Percentiles rank a stretch among this genome's conserved stretches.
phyloP scores from a whole-genome alignment of 2,113 vertebrate species.

The Tragulus kanchil region DNA sequence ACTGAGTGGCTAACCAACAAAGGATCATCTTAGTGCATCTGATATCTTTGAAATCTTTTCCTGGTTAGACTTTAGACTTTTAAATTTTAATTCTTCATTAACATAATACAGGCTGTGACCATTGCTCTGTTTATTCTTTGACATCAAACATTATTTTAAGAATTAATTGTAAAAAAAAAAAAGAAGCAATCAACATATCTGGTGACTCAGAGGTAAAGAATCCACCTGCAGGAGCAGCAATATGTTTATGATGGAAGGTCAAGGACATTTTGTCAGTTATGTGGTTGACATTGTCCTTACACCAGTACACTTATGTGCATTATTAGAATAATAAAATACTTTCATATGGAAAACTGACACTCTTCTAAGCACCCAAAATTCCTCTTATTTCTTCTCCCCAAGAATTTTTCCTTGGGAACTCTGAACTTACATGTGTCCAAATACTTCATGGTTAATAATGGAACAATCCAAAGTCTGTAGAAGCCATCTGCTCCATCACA shows the following conservation, averaged over 20 bases:
- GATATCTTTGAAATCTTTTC: neutral
- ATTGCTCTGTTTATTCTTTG: neutral
- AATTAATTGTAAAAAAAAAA: neutral
- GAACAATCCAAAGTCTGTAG: neutral
- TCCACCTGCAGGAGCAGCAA: no score
- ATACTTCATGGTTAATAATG: neutral
- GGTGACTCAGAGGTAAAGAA: no score
- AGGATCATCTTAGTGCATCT: neutral
- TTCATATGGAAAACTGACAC: neutral
- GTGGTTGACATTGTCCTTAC: neutral
- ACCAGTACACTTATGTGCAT: neutral
- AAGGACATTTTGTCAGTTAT: neutral
- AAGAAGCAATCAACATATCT: no score
- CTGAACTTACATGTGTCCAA: no score
- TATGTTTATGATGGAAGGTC: neutral
- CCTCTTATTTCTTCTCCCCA: neutral
- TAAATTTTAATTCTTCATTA: neutral
- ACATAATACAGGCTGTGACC: neutral
- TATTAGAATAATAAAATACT: neutral
- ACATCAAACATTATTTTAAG: neutral
- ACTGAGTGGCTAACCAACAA: no score
- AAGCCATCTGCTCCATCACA: neutral
- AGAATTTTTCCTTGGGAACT: neutral
- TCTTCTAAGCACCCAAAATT: neutral
- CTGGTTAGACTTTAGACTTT: neutral